Evolutionary conservation across 2,113 vertebrate genomes (phyloP), one percentile per base, ranked within the genome.

Genomic region (Sapajus apella): DNA sequence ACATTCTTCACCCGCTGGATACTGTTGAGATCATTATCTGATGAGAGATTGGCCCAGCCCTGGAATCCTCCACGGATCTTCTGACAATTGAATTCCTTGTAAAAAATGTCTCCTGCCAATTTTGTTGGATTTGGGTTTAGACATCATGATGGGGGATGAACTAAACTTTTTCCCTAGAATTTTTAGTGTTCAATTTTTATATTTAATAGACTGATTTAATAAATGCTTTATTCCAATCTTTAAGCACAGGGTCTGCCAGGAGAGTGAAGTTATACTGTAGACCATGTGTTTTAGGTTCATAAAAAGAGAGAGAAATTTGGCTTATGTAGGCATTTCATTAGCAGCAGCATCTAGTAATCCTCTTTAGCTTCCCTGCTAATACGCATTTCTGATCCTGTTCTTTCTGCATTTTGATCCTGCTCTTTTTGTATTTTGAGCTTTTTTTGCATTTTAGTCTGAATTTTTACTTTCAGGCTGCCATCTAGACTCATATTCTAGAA

Each of bases 181-280:
- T 86, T 87, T 66, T 79, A 91, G 43, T 20, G 20, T 96, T 95
- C 77, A 52, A 70, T 64, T 89, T 97, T 92, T 56, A 18, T 55
- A 37, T 73, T 91, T n/a, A 52, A n/a, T 79, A 64, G 79, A n/a
- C 20, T 88, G 70, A 84, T 83, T 80, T 50, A 91, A 70, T 82
- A 90, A 61, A 47, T 70, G 81, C 21, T 47, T 86, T 27, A 72
- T 23, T 89, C n/a, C 77, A 89, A 6, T 85, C 72, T 92, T 92
- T 86, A 86, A 86, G 73, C 52, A 64, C n/a, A 52, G 88, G 27
- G 40, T 47, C 37, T 91, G 43, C 58, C 40, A 40, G 61, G 52
- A 91, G 76, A 94, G 70, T 35, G 82, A 79, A 68, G 76, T 81
- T 85, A 40, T 13, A 16, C 64, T 30, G n/a, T 88, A 40, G 93